phyloP scores from a whole-genome alignment of 2,797 vertebrate genomes.

The Menidia menidia region DNA sequence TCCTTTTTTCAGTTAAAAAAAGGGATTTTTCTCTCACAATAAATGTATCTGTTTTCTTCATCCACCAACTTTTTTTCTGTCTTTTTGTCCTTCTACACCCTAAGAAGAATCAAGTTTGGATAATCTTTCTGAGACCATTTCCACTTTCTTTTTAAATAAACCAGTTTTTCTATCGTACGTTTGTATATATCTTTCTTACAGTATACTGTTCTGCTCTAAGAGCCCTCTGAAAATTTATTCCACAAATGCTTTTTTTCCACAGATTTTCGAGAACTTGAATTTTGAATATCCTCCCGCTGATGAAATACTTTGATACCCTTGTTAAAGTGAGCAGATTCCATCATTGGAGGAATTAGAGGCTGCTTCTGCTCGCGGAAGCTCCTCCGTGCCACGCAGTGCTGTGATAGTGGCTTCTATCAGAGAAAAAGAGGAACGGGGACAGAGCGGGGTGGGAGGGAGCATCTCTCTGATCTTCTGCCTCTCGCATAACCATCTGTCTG shows the following conservation, averaged over 20 bases:
- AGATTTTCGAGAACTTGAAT: conserved; percentile 44
- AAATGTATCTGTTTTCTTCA: too few species aligned
- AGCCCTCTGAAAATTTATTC: conserved; percentile 27
- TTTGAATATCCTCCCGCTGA: conserved; percentile 68
- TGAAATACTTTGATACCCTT: conserved; percentile 69
- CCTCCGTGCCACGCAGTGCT: conserved; percentile 53
- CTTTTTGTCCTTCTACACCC: too few species aligned
- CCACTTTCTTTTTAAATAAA: conserved; percentile 14
- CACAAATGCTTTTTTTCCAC: conserved; percentile 10
- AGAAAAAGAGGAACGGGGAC: conserved; percentile 53
- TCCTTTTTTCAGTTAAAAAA: too few species aligned
- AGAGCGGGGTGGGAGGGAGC: conserved; percentile 54
- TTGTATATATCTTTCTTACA: conserved; percentile 27
- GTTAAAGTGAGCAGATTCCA: conserved; percentile 60
- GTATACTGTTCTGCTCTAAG: too few species aligned
- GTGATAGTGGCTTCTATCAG: conserved; percentile 59
- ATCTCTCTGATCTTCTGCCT: conserved; percentile 73
- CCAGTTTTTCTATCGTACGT: conserved; percentile 32
- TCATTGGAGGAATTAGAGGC: conserved; percentile 63
- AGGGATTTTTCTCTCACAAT: too few species aligned
- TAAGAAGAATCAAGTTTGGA: too few species aligned
- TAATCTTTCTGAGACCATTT: conserved; percentile 9
- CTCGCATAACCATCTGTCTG: conserved; percentile 78
- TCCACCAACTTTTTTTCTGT: too few species aligned
- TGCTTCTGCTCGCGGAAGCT: conserved; percentile 57